phyloP scores from a whole-genome alignment of 1,140 invertebrate genomes.

The Drosophila yakuba region DNA sequence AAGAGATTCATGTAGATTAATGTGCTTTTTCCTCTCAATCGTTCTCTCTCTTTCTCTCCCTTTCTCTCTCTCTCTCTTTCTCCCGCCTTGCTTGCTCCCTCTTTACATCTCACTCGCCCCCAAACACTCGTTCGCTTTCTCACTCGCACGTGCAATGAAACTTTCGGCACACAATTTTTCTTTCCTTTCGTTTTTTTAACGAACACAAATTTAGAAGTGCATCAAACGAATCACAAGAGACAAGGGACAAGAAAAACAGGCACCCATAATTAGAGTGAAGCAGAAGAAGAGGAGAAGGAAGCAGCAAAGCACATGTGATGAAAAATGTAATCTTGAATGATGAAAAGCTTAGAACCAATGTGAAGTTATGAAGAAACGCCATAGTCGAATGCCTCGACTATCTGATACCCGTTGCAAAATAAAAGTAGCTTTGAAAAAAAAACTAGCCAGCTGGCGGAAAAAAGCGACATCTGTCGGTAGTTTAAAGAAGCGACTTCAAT shows the following conservation, averaged over 20 bases:
- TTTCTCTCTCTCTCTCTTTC: constrained; percentile 20
- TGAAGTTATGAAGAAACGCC: not conserved
- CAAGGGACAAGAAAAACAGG: constrained; percentile 1
- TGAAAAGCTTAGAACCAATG: not conserved
- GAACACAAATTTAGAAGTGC: constrained; percentile 2
- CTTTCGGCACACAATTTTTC: constrained; percentile 2
- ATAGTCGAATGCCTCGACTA: too few species aligned
- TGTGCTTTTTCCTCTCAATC: constrained; percentile 75
- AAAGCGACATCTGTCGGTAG: too few species aligned
- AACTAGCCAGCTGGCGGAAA: too few species aligned
- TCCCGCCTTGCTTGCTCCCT: constrained; percentile 5
- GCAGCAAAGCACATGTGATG: not conserved
- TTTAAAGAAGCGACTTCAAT: too few species aligned
- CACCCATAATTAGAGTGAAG: not conserved
- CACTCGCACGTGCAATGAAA: constrained; percentile 48
- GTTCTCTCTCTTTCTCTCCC: constrained; percentile 57
- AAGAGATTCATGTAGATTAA: constrained; percentile 62
- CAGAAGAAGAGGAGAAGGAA: constrained; percentile 8
- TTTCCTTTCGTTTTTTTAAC: not conserved
- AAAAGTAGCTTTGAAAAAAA: too few species aligned
- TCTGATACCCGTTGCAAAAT: too few species aligned
- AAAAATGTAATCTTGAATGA: not conserved
- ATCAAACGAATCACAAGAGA: constrained; percentile 31
- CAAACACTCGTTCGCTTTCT: constrained; percentile 32
- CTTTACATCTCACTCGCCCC: constrained; percentile 23